These are phyloP conservation scores for Chionoecetes opilio DNA, from an alignment of 1,140 invertebrate species.

Conservation along the genomic window DNA sequence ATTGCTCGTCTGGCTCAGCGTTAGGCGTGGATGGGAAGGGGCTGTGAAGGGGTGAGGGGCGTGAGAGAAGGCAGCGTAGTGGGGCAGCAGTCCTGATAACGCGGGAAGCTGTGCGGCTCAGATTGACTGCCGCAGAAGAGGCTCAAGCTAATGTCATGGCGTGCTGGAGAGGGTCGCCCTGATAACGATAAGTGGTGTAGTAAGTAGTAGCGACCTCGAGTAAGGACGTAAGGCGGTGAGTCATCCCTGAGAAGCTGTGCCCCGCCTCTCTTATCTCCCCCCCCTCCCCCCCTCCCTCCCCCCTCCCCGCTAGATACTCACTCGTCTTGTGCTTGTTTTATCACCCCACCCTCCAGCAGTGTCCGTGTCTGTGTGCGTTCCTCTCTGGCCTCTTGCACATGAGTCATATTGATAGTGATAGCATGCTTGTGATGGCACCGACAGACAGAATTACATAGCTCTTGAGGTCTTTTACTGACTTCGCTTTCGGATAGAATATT, in stretches of 20 bases:
- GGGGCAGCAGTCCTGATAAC: not conserved
- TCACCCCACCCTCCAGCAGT: not conserved
- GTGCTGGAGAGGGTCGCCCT: not conserved
- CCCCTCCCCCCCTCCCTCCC: not conserved
- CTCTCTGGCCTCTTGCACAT: not conserved
- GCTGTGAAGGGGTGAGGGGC: not conserved
- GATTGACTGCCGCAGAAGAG: slow-evolving; percentile 29
- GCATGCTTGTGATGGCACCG: too few relatives aligned
- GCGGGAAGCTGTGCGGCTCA: not conserved
- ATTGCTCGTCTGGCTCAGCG: not conserved
- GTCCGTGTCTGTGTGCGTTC: not conserved
- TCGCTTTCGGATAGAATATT: too few relatives aligned
- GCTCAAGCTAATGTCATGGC: slow-evolving; percentile 18
- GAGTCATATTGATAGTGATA: not conserved
- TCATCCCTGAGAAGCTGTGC: slow-evolving; percentile 15
- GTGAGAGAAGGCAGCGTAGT: not conserved
- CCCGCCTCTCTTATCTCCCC: not conserved
- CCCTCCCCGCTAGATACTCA: not conserved
- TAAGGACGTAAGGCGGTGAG: slow-evolving; percentile 40
- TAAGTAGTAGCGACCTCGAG: slow-evolving; percentile 56
- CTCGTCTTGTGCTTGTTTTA: not conserved
- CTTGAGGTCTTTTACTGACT: too few relatives aligned
- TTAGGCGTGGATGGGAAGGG: not conserved
- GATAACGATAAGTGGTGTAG: slow-evolving; percentile 43
- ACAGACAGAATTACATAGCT: too few relatives aligned